A percentile compares a stretch with the other conserved stretches of the same genome.
These are phyloP conservation scores for Zaprionus lachaisei DNA, from an alignment of 1,140 invertebrate genomes.

Conservation along the genomic window DNA sequence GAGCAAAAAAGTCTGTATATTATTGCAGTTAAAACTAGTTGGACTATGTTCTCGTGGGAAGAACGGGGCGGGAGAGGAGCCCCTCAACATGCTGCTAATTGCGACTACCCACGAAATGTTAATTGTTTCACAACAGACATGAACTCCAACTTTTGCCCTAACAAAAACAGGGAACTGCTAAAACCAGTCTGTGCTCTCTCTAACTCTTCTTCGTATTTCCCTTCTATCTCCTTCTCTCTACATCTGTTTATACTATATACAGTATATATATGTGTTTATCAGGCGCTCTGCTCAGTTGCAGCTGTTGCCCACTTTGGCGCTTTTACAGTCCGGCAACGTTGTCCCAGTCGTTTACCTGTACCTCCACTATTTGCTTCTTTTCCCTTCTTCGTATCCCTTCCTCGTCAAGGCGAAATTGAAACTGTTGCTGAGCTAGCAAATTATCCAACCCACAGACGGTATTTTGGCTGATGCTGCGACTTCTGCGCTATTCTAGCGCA, in stretches of 20 bases:
- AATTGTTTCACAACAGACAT: conserved; percentile 68
- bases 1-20: conserved; percentile 17
- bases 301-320: conserved; percentile 34
- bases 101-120: conserved; percentile 60
- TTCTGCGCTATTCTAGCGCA: not conserved
- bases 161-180: conserved; percentile 41
- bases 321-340: conserved; percentile 18
- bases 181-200: conserved; percentile 11
- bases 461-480: conserved; percentile 39
- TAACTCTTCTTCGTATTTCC: not conserved
- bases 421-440: conserved; percentile 53
- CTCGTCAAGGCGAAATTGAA: conserved; percentile 8
- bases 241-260: not conserved
- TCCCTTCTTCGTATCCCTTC: conserved; percentile 13
- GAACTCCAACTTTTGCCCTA: conserved; percentile 59
- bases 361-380: not conserved
- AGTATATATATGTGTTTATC: not conserved
- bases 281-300: conserved; percentile 28
- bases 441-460: conserved; percentile 18
- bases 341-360: conserved; percentile 28
- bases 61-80: not conserved
- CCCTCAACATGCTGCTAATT: conserved; percentile 53
- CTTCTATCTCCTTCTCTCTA: not conserved
- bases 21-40: conserved; percentile 17
- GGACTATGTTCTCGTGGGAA: not conserved